phyloP scores from a whole-genome alignment of 2,888 invertebrate species.

The Dendrolimus pini region DNA sequence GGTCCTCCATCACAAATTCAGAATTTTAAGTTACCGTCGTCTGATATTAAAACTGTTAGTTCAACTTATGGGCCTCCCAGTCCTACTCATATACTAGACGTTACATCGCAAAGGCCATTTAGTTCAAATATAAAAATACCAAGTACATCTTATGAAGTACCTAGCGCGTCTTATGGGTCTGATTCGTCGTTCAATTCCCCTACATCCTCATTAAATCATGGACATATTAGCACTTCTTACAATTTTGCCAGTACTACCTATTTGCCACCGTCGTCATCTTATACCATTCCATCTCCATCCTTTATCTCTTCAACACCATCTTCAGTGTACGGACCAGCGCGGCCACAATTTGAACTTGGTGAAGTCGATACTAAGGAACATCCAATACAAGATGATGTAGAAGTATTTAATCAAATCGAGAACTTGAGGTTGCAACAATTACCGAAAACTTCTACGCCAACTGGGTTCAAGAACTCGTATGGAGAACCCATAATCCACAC shows the following conservation, averaged over 20 bases:
- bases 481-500: conserved; percentile 57
- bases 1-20: conserved; percentile 40
- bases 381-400: conserved; percentile 36
- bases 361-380: conserved; percentile 35
- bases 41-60: conserved; percentile 24
- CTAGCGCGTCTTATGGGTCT: conserved; percentile 26
- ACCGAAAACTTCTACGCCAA: conserved; percentile 51
- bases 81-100: conserved; percentile 43
- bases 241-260: conserved; percentile 32
- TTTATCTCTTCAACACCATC: conserved; percentile 24
- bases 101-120: conserved; percentile 39
- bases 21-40: conserved; percentile 17
- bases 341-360: conserved; percentile 34
- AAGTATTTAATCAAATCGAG: conserved; percentile 32
- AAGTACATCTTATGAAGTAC: conserved; percentile 28
- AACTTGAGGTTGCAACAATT: conserved; percentile 41
- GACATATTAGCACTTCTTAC: conserved; percentile 22
- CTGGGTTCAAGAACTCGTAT: conserved; percentile 62
- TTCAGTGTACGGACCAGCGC: conserved; percentile 29
- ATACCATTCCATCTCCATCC: conserved; percentile 25
- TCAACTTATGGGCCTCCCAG: conserved; percentile 53
- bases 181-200: conserved; percentile 8
- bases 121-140: conserved; percentile 36
- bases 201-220: conserved; percentile 4
- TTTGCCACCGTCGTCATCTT: conserved; percentile 27